Evolutionary conservation across 2,113 vertebrate species (phyloP).

Genomic region (Procavia capensis): DNA sequence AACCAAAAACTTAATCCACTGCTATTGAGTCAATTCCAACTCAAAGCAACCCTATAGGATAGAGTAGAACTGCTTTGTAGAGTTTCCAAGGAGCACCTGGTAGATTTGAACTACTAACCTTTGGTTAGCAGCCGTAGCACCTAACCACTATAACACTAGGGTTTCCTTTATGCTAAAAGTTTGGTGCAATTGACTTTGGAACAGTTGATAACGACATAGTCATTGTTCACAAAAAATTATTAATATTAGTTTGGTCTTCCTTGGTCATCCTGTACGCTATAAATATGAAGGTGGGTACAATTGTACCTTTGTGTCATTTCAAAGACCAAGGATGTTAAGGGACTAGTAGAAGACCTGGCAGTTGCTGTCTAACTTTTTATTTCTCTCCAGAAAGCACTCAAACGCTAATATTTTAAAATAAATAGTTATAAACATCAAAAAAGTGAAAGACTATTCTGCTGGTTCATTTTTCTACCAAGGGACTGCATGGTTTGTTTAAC

Average conservation of each 20-base stretch:
- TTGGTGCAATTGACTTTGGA: background rate
- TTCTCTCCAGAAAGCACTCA: constrained; percentile 33
- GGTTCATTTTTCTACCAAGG: constrained; percentile 63
- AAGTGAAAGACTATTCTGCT: constrained; percentile 38
- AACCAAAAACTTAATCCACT: too few species aligned
- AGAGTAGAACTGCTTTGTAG: too few species aligned
- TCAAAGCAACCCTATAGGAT: too few species aligned
- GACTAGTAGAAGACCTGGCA: background rate
- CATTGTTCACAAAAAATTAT: background rate
- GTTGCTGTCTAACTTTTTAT: constrained; percentile 4
- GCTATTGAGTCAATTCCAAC: too few species aligned
- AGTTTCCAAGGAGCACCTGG: too few species aligned
- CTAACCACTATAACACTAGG: too few species aligned
- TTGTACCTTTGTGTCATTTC: background rate
- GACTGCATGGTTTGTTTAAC: constrained; percentile 57
- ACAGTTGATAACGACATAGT: background rate
- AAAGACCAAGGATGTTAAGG: background rate
- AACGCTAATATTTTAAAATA: constrained; percentile 34
- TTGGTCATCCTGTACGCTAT: background rate
- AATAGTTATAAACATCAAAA: constrained; percentile 54
- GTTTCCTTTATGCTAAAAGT: too few species aligned
- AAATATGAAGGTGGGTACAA: background rate
- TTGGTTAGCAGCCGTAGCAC: too few species aligned
- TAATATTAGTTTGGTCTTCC: background rate
- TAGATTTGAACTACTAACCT: too few species aligned